These are phyloP conservation scores for Coracias cyanogaster DNA, from an alignment of 2,797 vertebrate species.

Conservation along the genomic window DNA sequence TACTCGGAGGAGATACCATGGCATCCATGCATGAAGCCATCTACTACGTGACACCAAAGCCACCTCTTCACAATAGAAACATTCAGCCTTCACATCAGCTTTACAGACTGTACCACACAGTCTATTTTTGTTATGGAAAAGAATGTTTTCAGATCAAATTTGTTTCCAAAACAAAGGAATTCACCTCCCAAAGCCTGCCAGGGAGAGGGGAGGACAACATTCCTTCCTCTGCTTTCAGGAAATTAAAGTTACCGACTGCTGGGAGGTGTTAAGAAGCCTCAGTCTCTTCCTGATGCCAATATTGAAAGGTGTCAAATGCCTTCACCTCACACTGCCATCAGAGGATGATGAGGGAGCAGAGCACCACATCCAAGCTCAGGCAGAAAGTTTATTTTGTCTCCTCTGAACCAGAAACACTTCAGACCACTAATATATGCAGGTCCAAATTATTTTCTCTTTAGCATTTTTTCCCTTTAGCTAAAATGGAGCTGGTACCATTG, in stretches of 20 bases:
- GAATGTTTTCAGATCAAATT: not conserved
- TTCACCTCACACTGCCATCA: not conserved
- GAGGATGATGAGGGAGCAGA: not conserved
- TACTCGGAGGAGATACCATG: not conserved
- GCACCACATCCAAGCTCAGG: not conserved
- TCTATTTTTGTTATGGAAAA: not conserved
- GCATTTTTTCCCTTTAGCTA: not conserved
- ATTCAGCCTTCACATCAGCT: not conserved
- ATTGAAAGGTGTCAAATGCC: constrained; percentile 30
- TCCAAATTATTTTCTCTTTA: not conserved
- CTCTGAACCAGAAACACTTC: constrained; percentile 22
- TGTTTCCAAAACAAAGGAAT: constrained; percentile 43
- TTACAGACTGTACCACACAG: not conserved
- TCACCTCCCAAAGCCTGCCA: not conserved
- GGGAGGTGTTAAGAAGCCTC: not conserved
- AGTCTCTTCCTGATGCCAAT: constrained; percentile 23
- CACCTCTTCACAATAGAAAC: not conserved
- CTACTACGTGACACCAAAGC: not conserved
- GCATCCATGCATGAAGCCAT: not conserved
- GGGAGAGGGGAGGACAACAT: not conserved
- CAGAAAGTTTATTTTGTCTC: constrained; percentile 10
- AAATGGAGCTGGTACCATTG: not conserved
- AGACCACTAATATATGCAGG: not conserved
- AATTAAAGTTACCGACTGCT: constrained; percentile 26
- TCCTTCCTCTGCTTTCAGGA: constrained; percentile 36